A percentile compares a stretch with the other conserved stretches of the same genome.
These are phyloP conservation scores for Cotesia congregata DNA, from an alignment of 2,888 invertebrate species.

Conservation along the genomic window DNA sequence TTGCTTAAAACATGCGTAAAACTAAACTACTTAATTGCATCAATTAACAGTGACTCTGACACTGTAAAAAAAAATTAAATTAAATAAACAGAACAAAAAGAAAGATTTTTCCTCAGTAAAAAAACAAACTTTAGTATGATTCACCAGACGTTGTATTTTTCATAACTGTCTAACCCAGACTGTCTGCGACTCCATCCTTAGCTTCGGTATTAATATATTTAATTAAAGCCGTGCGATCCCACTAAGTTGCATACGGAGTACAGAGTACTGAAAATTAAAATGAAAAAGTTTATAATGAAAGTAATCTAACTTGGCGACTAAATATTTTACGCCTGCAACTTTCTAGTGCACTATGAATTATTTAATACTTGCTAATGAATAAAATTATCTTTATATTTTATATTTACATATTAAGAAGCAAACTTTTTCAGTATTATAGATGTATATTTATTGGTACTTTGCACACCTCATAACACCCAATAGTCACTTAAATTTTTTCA, in stretches of 20 bases:
- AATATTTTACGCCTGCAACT: neutral
- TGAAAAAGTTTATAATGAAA: neutral
- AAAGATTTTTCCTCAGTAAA: neutral
- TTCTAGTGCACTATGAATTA: neutral
- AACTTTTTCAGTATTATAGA: neutral
- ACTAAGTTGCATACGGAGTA: neutral
- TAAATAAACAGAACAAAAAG: too few relatives aligned
- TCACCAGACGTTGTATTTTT: neutral
- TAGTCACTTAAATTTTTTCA: too few relatives aligned
- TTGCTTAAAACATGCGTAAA: too few relatives aligned
- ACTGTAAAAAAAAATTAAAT: too few relatives aligned
- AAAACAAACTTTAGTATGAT: neutral
- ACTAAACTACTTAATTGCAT: too few relatives aligned
- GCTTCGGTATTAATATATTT: neutral
- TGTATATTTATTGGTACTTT: neutral
- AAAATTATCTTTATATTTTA: neutral
- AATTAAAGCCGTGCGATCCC: neutral
- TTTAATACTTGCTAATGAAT: neutral
- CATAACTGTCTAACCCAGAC: neutral
- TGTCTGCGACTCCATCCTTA: neutral
- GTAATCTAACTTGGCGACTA: neutral
- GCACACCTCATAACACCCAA: too few relatives aligned
- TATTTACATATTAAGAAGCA: neutral
- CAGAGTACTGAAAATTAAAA: neutral
- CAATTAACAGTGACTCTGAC: too few relatives aligned